Base-by-base conservation (phyloP, 2,888 invertebrate genomes). In the Epicampocera succincta region DNA sequence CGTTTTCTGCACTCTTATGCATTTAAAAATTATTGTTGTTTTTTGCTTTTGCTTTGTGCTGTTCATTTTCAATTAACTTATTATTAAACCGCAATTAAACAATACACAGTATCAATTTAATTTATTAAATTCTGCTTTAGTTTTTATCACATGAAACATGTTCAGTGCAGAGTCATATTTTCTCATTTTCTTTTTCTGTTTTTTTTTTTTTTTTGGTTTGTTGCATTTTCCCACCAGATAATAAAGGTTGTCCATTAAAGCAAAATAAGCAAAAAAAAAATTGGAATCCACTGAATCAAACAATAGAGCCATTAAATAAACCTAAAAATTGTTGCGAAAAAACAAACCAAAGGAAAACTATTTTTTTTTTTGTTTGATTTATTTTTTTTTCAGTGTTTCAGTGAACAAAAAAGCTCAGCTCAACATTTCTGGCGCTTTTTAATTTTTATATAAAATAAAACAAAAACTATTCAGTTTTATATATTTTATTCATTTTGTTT, bases 221-320 rank as follows among this genome's bases (percentile, higher is more conserved):
- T n/a, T n/a, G n/a, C n/a, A 17, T 8, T 33, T 33, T 33, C 8
- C 8, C 5, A 33, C 1, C 33, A 33, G 56, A 69, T 44, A 56
- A 29, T 11, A 33, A 56, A 68, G 17, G 9, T 13, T 50, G 40
- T 8, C 33, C 21, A 9, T 17, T n/a, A 48, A 38, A 38, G n/a
- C 1, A 25, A 25, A 3, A 6, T 1, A 56, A 56, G n/a, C 1
- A 15, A 29, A 50, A 8, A 52, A 25, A n/a, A 25, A 25, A 25
- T 3, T 8, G 19, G 12, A 48, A 8, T 21, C 15, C 15, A 44
- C 54, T 56, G 56, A 8, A 21, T 61, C 5, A 44, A 44, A 73
- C 63, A 73, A 65, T 63, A 9, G 63, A 33, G 21, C 46, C 44
- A 8, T 17, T 48, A 71, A 58, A 71, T 48, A 60, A 48, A 48